Evolutionary conservation across 2,888 invertebrate species (phyloP), one percentile per base, ranked within the genome.

Genomic region (Dryomyza anilis): DNA sequence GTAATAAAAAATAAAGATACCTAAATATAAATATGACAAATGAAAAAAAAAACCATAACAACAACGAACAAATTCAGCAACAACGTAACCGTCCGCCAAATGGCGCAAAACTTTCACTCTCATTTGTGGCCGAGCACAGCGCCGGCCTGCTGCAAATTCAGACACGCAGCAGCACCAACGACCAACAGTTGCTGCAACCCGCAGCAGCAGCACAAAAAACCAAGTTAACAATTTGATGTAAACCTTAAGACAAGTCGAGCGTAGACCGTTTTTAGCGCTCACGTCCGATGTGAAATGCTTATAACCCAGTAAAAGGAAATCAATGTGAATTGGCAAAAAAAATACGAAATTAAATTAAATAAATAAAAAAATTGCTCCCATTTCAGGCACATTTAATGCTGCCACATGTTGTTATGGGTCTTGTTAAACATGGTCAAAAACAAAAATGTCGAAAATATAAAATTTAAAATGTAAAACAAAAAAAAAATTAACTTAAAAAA

Each of bases 31-130:
- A 43, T 1, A 43, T 43, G 19, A 16, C n/a, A 43, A 43, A 16
- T 43, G 19, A 16, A 43, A 43, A 16, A 10, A 14, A 36, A 43
- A 43, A 16, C 2, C n/a, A 43, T 16, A 43, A 43, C 43, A 43
- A 43, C 43, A 16, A 2, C n/a, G 19, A 39, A 6, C 3, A 6
- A 14, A 43, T 16, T 7, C n/a, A 43, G 19, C 16, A 43, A 19
- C 43, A 43, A 43, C 43, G 19, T 8, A 43, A 12, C 36, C 14
- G 36, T 16, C 16, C 21, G n/a, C n/a, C n/a, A n/a, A n/a, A n/a
- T n/a, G n/a, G n/a, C n/a, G n/a, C n/a, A n/a, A 60, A 60, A 63
- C 63, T 63, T 63, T 63, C 63, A 63, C 63, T 63, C 63, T 63
- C 63, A 45, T 60, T 60, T 43, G n/a, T n/a, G n/a, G n/a, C n/a